These are phyloP conservation scores for Drosophila dives DNA, from an alignment of 2,888 invertebrate genomes.

Conservation along the genomic window DNA sequence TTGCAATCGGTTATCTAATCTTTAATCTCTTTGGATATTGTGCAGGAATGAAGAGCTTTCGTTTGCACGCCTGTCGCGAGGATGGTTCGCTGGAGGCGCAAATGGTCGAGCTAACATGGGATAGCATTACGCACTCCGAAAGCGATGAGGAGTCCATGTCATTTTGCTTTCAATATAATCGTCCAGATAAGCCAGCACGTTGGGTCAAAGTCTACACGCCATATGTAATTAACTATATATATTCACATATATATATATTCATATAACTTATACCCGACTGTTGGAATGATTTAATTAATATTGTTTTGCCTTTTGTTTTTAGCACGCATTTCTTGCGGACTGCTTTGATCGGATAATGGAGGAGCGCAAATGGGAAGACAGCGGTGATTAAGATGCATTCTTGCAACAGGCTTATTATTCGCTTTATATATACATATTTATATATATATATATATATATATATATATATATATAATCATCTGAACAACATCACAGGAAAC, in stretches of 20 bases:
- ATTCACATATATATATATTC: background rate
- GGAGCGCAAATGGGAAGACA: constrained; percentile 94
- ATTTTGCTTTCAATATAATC: constrained; percentile 94
- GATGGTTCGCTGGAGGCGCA: constrained; percentile 92
- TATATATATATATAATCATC: constrained; percentile 24
- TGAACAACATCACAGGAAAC: constrained; percentile 48
- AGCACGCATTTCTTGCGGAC: constrained; percentile 87
- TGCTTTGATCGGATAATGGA: constrained; percentile 98
- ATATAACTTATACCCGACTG: background rate
- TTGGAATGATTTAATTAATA: constrained; percentile 1
- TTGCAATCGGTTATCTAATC: background rate
- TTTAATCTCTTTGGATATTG: background rate
- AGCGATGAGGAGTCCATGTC: constrained; percentile 97
- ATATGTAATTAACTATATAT: constrained; percentile 89
- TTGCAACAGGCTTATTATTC: constrained; percentile 16
- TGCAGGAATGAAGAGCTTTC: constrained; percentile 88
- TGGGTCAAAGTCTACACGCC: constrained; percentile 95
- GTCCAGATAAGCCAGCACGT: constrained; percentile 91
- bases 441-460: constrained; percentile 4
- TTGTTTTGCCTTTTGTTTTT: constrained; percentile 5
- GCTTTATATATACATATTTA: constrained; percentile 14
- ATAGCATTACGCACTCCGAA: constrained; percentile 92
- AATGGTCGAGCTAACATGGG: constrained; percentile 94
- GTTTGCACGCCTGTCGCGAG: constrained; percentile 93
- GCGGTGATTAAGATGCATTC: constrained; percentile 88